Conservation (phyloP, 2,797 vertebrate species). For the Platalea minor region DNA sequence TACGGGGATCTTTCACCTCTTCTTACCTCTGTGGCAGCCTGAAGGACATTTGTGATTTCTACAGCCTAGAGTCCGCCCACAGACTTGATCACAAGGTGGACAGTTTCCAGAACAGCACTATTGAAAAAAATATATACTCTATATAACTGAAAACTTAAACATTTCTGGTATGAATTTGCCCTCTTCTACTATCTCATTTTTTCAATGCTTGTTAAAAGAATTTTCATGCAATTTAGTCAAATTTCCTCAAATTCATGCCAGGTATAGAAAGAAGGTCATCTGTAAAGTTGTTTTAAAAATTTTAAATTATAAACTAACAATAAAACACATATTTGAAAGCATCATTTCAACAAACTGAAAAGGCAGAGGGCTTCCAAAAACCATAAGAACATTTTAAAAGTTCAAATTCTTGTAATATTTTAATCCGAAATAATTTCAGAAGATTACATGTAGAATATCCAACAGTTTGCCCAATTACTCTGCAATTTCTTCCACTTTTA, state of each 20-base stretch:
- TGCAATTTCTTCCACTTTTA: background rate
- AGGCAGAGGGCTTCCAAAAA: background rate
- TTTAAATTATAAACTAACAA: background rate
- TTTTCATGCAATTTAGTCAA: background rate
- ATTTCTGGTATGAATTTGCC: background rate
- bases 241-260: background rate
- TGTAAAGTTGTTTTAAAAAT: background rate
- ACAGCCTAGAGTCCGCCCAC: slow-evolving; percentile 87
- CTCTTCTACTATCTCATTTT: background rate
- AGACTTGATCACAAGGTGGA: slow-evolving; percentile 91
- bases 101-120: slow-evolving; percentile 96
- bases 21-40: slow-evolving; percentile 93
- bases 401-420: background rate
- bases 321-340: background rate
- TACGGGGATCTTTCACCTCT: background rate
- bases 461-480: background rate
- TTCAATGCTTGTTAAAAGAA: background rate
- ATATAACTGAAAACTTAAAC: background rate
- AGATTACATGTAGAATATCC: background rate
- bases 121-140: background rate
- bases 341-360: background rate
- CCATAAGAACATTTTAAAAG: background rate
- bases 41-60: slow-evolving; percentile 97
- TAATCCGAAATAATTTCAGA: background rate
- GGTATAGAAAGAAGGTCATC: background rate